Base-by-base conservation (phyloP, 1,140 invertebrate genomes). In the Pachyrhynchus sulphureomaculatus region DNA sequence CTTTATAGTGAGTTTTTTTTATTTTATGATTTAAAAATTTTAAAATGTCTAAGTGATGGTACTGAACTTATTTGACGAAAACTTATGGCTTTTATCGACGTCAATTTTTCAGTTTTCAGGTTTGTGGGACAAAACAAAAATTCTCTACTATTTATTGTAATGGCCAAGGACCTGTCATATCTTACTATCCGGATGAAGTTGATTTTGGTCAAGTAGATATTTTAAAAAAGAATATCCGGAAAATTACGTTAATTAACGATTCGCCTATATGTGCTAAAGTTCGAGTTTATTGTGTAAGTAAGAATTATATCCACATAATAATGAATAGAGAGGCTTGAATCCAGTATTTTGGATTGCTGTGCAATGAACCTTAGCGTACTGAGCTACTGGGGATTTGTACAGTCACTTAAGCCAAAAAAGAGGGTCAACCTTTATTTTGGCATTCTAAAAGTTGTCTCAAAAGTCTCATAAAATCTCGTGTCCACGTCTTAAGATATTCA, bases 151-250 rank as follows among this genome's bases (percentile, higher is more conserved):
- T 80, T 10, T 66, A 53, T 17, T 79, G 76, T 51, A 71, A 64
- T 17, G 80, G 79, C 0, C 72, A 79, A 65, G 80, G 79, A 13
- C 78, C 80, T 1, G 70, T 78, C 5, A 51, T 81, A 36, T 74
- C 72, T 4, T 67, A 72, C 0, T 33, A 72, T 24, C 73, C 77
- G 4, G 67, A 61, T 17, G 34, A 63, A 23, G 54, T 81, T 1
- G 56, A 79, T 62, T 80, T 76, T 23, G 75, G 68, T 4, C 64
- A 73, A 24, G 53, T 79, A 2, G 39, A 60, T n/a, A 58, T 81
- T 21, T 65, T 81, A 8, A 57, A 72, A 17, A 44, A 58, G 33
- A 59, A 61, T 42, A 49, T 48, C 1, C 65, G 72, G 58, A 53
- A 56, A 18, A 65, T 81, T 2, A 58, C 47, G 6, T 29, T 81